Evolutionary conservation across 2,113 vertebrate species (phyloP).

Genomic region (Cephalopholis sonnerati): DNA sequence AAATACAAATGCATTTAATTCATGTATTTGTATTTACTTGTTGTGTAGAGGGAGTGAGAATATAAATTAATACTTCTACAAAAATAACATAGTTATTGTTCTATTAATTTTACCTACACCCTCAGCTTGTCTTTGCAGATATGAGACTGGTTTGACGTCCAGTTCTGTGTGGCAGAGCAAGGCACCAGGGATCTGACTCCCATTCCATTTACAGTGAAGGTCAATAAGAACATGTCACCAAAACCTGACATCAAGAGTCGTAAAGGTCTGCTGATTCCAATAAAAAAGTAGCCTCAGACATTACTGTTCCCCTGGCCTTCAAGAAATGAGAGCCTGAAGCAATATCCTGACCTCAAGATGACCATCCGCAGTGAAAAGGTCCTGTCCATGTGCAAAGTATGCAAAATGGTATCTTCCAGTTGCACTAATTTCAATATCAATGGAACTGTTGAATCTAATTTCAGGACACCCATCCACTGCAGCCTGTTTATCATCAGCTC

Average conservation of each 20-base stretch:
- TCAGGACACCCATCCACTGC: not conserved
- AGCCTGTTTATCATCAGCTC: not conserved
- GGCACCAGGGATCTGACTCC: too few species aligned
- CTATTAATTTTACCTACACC: too few species aligned
- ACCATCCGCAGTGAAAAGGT: too few species aligned
- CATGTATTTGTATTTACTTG: too few species aligned
- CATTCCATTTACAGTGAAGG: not conserved
- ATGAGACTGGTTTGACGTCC: too few species aligned
- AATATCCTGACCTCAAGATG: not conserved
- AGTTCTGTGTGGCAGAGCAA: too few species aligned
- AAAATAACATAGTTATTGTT: too few species aligned
- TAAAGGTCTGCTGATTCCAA: not conserved
- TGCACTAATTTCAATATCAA: not conserved
- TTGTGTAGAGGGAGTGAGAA: too few species aligned
- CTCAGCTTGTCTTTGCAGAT: too few species aligned
- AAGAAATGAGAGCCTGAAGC: not conserved
- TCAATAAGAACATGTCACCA: not conserved
- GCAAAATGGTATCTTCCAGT: not conserved
- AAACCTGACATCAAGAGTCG: not conserved
- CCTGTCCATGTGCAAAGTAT: not conserved
- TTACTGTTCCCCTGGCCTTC: not conserved
- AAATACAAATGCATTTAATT: too few species aligned
- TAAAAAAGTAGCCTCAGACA: not conserved
- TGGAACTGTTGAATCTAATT: not conserved
- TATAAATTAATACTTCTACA: too few species aligned